Evolutionary conservation across 2,797 vertebrate species (phyloP).

Genomic region (Oreonectes daqikongensis): DNA sequence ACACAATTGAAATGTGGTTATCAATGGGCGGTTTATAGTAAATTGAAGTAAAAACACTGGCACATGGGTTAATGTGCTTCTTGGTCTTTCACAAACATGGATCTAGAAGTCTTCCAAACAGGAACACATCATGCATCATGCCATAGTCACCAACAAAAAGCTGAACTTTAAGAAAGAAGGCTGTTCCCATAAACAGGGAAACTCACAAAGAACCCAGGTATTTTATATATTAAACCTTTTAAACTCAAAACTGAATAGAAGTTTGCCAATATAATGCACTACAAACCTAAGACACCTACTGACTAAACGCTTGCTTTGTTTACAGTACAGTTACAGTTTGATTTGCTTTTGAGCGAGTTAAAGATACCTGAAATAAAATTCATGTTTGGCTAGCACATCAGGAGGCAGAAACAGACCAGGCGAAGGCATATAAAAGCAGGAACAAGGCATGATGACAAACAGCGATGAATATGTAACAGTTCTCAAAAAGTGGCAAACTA

Average conservation of each 20-base stretch:
- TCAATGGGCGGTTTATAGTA: neutral
- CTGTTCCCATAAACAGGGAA: conserved; percentile 4
- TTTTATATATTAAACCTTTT: conserved; percentile 8
- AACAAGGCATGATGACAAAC: conserved; percentile 26
- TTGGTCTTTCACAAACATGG: conserved; percentile 29
- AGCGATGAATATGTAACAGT: conserved; percentile 49
- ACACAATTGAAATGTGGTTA: neutral
- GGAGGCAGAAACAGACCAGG: conserved; percentile 20
- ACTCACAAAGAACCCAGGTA: neutral
- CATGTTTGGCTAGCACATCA: conserved; percentile 12
- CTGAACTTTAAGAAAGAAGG: neutral
- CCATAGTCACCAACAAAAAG: conserved; percentile 9
- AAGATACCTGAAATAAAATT: conserved; percentile 19
- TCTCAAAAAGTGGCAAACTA: no score
- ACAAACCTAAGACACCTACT: neutral
- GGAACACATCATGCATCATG: conserved; percentile 39
- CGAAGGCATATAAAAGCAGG: conserved; percentile 36
- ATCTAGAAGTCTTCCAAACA: conserved; percentile 6
- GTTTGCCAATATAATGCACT: neutral
- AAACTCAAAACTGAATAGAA: neutral
- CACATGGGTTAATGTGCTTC: conserved; percentile 12
- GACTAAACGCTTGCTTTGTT: conserved; percentile 15
- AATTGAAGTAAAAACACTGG: conserved; percentile 1
- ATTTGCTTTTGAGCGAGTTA: conserved; percentile 3
- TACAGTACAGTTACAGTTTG: conserved; percentile 23